Percentiles rank a stretch among this genome's conserved stretches.
Evolutionary conservation across 2,113 vertebrate species (phyloP).

Genomic region (Nycticebus coucang): DNA sequence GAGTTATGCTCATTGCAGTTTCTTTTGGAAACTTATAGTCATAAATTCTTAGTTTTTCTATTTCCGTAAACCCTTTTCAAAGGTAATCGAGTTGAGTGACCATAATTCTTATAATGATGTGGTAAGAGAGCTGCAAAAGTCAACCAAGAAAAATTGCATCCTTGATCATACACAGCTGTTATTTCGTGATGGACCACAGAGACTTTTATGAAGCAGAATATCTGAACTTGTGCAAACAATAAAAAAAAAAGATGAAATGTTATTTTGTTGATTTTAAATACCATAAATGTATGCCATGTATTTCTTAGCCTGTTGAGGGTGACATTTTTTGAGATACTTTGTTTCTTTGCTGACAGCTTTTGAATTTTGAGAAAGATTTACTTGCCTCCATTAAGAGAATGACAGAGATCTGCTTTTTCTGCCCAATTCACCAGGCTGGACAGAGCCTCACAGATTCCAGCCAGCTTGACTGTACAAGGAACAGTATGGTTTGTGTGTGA

Average conservation of each 20-base stretch:
- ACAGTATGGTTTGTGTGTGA: neutral
- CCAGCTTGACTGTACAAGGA: neutral
- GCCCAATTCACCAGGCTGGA: neutral
- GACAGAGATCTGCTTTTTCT: neutral
- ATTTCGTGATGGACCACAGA: neutral
- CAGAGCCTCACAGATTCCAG: neutral
- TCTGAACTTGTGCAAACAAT: neutral
- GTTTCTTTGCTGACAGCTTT: neutral
- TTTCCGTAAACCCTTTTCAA: conserved; percentile 20
- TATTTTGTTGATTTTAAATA: neutral
- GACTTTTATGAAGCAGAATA: neutral
- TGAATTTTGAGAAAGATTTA: neutral
- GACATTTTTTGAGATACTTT: neutral
- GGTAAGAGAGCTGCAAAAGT: neutral
- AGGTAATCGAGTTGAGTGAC: neutral
- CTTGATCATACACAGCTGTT: neutral
- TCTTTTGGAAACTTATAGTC: neutral
- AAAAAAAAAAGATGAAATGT: neutral
- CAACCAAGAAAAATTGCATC: neutral
- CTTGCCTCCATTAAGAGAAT: neutral
- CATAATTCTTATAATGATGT: neutral
- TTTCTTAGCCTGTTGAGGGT: neutral
- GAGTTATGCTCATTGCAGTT: neutral
- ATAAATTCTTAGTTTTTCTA: neutral
- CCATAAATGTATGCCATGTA: neutral